Evolutionary conservation across 2,888 invertebrate species (phyloP), one percentile per base, ranked within the genome.

Genomic region (Eupithecia tripunctaria): DNA sequence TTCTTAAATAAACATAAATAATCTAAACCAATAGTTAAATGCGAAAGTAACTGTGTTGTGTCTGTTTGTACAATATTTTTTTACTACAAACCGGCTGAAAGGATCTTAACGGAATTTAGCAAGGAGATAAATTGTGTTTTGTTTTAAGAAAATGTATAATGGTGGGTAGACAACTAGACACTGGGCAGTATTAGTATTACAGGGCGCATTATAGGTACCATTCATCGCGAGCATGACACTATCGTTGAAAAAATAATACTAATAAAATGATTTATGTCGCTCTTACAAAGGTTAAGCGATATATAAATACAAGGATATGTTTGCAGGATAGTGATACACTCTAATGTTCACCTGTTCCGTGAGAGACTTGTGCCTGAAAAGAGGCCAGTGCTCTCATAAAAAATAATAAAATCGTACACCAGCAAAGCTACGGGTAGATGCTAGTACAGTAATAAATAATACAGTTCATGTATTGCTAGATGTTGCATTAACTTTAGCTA

Each of bases 1-100:
- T 71, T 68, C 32, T 71, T 66, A 68, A 63, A 77, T 75, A 74
- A 82, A 82, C 79, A 85, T 84, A 85, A 87, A 87, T 85, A 85
- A 84, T 82, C 80, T 79, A 21, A 3, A 51, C 10, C 21, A 51
- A 51, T 51, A 51, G 51, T 21, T 21, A 2, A 51, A n/a, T 12
- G 51, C 21, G 51, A 51, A 51, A 51, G 21, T 21, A 21, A 51
- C 51, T 10, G 21, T 47, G 5, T 32, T 14, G 15, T 29, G 14
- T 15, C 27, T 29, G 18, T 62, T 62, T 32, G 32, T 29, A n/a
- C 18, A 18, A 7, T 25, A 27, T 6, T 27, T 27, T 14, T 27
- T 14, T 0, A 25, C 12, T 21, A 56, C 56, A 4, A n/a, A 56
- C 25, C 56, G 25, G 56, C 25, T 25, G n/a, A 56, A 56, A 2